phyloP scores from a whole-genome alignment of 2,888 invertebrate species.

The Ganaspis brasiliensis region DNA sequence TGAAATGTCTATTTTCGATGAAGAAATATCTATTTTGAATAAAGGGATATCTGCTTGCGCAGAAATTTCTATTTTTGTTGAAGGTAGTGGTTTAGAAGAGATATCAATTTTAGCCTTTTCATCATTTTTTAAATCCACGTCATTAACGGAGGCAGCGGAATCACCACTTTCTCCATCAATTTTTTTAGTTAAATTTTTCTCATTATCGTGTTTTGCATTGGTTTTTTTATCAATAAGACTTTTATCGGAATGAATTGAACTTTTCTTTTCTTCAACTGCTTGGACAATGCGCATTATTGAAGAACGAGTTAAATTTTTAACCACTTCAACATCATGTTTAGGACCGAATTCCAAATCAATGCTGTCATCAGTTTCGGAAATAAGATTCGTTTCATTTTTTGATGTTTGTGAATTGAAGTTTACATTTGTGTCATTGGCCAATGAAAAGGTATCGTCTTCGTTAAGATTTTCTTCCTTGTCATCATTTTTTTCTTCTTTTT shows the following conservation, averaged over 20 bases:
- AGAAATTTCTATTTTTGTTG: slow-evolving; percentile 13
- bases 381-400: slow-evolving; percentile 60
- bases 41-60: background rate
- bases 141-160: background rate
- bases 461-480: slow-evolving; percentile 37
- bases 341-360: slow-evolving; percentile 60
- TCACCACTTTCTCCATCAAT: slow-evolving; percentile 17
- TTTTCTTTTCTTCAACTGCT: slow-evolving; percentile 25
- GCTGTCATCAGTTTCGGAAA: slow-evolving; percentile 55
- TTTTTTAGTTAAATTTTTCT: slow-evolving; percentile 11
- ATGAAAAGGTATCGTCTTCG: slow-evolving; percentile 61
- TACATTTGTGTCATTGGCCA: slow-evolving; percentile 72
- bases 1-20: background rate
- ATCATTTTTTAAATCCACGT: slow-evolving; percentile 12
- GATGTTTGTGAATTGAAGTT: slow-evolving; percentile 60
- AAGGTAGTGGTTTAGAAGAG: slow-evolving; percentile 1
- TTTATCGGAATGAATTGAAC: slow-evolving; percentile 7
- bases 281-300: slow-evolving; percentile 58
- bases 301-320: slow-evolving; percentile 62
- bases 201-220: slow-evolving; percentile 7
- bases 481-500: background rate
- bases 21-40: background rate
- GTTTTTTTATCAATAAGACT: slow-evolving; percentile 14
- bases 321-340: slow-evolving; percentile 71
- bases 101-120: slow-evolving; percentile 2